Conservation (phyloP, 1,140 invertebrate species). For the Trachelipus rathkii region DNA sequence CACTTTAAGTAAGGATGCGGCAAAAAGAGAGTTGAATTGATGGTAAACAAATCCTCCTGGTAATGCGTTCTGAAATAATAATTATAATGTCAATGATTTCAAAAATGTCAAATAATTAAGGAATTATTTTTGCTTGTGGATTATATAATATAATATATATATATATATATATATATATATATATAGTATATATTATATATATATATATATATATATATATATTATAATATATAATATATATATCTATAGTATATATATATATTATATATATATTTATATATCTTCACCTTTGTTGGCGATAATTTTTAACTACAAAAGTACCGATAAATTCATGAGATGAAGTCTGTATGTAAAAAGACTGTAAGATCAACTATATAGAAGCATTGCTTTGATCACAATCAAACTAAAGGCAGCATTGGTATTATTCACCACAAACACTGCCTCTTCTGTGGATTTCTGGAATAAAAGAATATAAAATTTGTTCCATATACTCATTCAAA, state of each 20-base stretch:
- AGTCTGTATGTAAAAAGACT: conserved; percentile 34
- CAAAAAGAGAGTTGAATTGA: conserved; percentile 43
- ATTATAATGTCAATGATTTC: too few relatives aligned
- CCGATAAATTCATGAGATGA: conserved; percentile 27
- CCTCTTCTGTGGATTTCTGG: conserved; percentile 46
- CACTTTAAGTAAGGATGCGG: conserved; percentile 58
- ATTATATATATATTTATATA: background rate
- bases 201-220: too few relatives aligned
- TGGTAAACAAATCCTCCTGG: conserved; percentile 64
- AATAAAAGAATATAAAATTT: conserved; percentile 3
- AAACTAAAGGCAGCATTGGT: conserved; percentile 62
- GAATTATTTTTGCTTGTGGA: too few relatives aligned
- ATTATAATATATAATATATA: too few relatives aligned
- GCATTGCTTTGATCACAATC: conserved; percentile 23
- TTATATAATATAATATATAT: too few relatives aligned
- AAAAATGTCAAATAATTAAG: too few relatives aligned
- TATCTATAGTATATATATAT: too few relatives aligned
- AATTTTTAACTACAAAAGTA: conserved; percentile 38
- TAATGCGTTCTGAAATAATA: conserved; percentile 60
- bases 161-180: too few relatives aligned
- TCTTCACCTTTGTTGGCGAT: conserved; percentile 30
- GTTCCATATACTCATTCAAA: background rate
- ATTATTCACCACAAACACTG: conserved; percentile 54
- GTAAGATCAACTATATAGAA: background rate
- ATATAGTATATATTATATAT: too few relatives aligned